phyloP scores from a whole-genome alignment of 2,113 vertebrate genomes.

The Caretta caretta region DNA sequence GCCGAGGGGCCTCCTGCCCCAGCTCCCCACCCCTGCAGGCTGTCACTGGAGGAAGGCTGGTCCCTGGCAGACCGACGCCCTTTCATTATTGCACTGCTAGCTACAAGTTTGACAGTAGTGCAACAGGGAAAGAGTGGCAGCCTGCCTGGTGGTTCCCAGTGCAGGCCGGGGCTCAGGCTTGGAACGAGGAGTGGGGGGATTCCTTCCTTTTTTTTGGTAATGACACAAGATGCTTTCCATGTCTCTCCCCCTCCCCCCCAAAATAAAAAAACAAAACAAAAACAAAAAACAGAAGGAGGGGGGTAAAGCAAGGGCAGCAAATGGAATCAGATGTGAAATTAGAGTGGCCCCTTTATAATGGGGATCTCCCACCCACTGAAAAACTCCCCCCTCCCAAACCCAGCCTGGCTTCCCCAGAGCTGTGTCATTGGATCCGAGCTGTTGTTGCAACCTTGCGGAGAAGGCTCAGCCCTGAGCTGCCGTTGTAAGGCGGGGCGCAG shows the following conservation, averaged over 20 bases:
- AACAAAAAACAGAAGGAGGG: too few species aligned
- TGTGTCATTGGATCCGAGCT: neutral
- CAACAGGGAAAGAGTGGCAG: slow-evolving; percentile 95
- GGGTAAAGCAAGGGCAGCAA: neutral
- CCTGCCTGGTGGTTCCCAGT: slow-evolving; percentile 72
- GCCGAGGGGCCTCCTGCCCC: neutral
- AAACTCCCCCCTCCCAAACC: neutral
- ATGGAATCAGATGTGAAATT: neutral
- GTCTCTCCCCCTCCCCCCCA: neutral
- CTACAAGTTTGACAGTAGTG: slow-evolving; percentile 90
- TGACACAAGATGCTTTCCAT: neutral
- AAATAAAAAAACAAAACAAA: neutral
- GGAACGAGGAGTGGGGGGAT: neutral
- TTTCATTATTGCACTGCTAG: slow-evolving; percentile 98
- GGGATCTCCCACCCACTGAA: neutral
- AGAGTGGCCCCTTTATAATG: neutral
- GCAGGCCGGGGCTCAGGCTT: too few species aligned
- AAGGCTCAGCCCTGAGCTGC: neutral
- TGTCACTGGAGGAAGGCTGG: slow-evolving; percentile 12
- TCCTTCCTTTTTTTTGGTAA: neutral
- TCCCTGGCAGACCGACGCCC: slow-evolving; percentile 86
- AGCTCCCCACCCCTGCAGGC: neutral
- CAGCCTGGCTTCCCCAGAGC: neutral
- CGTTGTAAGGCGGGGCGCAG: neutral
- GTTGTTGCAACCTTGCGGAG: neutral